A percentile compares a stretch with the other conserved stretches of the same genome.
Conservation (phyloP, 2,888 invertebrate species). For the Syrphus vitripennis region DNA sequence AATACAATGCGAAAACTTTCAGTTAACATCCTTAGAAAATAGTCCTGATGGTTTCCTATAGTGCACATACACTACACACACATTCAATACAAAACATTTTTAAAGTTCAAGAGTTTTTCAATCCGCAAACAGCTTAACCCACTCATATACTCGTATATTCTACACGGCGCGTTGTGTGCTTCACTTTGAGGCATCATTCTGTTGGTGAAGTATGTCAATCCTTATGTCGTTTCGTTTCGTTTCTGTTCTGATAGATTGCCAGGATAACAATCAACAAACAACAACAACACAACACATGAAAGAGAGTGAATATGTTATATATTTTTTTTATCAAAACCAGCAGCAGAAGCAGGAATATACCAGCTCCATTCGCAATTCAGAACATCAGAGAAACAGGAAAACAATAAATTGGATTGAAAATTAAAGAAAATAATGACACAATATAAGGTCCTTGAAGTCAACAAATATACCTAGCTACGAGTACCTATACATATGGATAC, state of each 20-base stretch:
- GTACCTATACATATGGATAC: background rate
- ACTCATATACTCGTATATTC: too few species aligned
- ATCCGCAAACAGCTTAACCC: slow-evolving; percentile 34
- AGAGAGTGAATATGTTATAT: background rate
- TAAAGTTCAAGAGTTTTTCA: slow-evolving; percentile 34
- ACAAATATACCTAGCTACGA: background rate
- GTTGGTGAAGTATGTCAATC: slow-evolving; percentile 61
- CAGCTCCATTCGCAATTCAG: background rate
- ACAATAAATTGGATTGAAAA: slow-evolving; percentile 34
- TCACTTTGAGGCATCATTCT: slow-evolving; percentile 22
- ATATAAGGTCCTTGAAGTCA: slow-evolving; percentile 43
- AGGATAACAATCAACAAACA: slow-evolving; percentile 47
- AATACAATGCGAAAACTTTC: slow-evolving; percentile 18
- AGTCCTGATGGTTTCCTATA: background rate
- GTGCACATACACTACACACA: background rate
- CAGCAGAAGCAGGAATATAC: background rate
- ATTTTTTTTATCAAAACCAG: background rate
- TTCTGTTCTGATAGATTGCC: slow-evolving; percentile 47
- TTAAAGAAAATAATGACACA: slow-evolving; percentile 39
- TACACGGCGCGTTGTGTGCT: slow-evolving; percentile 19
- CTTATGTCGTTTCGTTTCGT: slow-evolving; percentile 18
- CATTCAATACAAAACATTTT: background rate
- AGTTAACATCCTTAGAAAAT: background rate
- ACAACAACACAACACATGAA: background rate
- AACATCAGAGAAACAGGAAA: background rate